Evolutionary conservation across 2,113 vertebrate genomes (phyloP).

Genomic region (Saimiri boliviensis): DNA sequence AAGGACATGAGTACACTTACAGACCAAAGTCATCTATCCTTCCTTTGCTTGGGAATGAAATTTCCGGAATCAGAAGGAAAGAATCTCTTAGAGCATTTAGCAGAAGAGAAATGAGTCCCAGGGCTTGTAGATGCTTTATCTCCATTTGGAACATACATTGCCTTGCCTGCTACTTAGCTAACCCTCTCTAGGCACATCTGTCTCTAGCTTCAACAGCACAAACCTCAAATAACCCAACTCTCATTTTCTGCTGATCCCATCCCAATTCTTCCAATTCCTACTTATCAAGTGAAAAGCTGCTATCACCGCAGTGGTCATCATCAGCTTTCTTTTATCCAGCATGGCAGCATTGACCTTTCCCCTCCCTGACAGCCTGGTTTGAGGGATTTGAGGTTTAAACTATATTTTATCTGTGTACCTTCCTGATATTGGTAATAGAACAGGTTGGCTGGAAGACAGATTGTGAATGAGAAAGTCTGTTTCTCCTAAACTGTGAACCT

Average conservation of each 20-base stretch:
- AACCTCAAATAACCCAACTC: background rate
- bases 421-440: slow-evolving; percentile 65
- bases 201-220: slow-evolving; percentile 9
- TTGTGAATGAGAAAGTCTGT: slow-evolving; percentile 64
- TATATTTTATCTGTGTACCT: slow-evolving; percentile 64
- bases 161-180: background rate
- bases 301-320: background rate
- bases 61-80: slow-evolving; percentile 23
- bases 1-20: background rate
- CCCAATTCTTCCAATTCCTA: background rate
- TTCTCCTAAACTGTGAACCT: slow-evolving; percentile 64
- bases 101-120: background rate
- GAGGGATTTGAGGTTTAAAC: slow-evolving; percentile 66
- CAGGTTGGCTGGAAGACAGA: slow-evolving; percentile 56
- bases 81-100: background rate
- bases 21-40: background rate
- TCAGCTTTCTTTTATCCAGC: background rate
- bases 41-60: background rate
- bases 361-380: slow-evolving; percentile 30
- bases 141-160: background rate
- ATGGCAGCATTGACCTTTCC: slow-evolving; percentile 42
- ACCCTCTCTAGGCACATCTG: background rate
- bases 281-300: slow-evolving; percentile 19
- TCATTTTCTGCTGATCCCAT: background rate
- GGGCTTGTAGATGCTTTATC: background rate